Evolutionary conservation across 2,113 vertebrate species (phyloP).

Genomic region (Tapirus terrestris): DNA sequence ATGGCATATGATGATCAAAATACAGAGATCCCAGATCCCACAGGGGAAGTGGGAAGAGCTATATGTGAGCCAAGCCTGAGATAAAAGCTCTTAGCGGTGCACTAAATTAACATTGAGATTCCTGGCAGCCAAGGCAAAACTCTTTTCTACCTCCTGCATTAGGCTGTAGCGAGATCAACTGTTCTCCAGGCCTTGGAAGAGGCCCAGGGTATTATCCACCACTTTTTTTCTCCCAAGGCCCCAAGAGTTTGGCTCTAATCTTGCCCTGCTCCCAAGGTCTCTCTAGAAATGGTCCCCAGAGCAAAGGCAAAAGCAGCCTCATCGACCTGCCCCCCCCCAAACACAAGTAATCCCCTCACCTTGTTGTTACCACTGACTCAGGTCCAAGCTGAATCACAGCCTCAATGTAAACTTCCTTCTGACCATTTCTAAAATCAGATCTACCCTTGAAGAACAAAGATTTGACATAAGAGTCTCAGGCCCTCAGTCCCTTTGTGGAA

Average conservation of each 20-base stretch:
- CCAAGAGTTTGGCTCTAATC: constrained; percentile 17
- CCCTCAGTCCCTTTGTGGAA: neutral
- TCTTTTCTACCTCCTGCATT: neutral
- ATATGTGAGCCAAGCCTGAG: neutral
- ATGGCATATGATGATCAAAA: neutral
- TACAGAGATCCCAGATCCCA: neutral
- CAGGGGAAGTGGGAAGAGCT: neutral
- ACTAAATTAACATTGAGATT: neutral
- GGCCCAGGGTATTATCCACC: neutral
- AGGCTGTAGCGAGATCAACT: neutral
- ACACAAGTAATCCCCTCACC: neutral
- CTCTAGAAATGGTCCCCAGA: constrained; percentile 31
- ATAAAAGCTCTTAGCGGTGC: neutral
- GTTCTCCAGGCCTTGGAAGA: neutral
- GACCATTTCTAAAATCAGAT: neutral
- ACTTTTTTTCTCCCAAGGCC: neutral
- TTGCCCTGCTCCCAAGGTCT: neutral
- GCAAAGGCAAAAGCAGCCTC: neutral
- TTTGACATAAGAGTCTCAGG: neutral
- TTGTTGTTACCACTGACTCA: neutral
- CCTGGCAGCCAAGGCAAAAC: constrained; percentile 18
- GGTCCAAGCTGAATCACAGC: neutral
- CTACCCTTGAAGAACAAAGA: constrained; percentile 22
- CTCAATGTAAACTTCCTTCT: neutral
- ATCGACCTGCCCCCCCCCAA: neutral